Conservation (phyloP, 2,888 invertebrate species). For the Pseudanteris insignis region DNA sequence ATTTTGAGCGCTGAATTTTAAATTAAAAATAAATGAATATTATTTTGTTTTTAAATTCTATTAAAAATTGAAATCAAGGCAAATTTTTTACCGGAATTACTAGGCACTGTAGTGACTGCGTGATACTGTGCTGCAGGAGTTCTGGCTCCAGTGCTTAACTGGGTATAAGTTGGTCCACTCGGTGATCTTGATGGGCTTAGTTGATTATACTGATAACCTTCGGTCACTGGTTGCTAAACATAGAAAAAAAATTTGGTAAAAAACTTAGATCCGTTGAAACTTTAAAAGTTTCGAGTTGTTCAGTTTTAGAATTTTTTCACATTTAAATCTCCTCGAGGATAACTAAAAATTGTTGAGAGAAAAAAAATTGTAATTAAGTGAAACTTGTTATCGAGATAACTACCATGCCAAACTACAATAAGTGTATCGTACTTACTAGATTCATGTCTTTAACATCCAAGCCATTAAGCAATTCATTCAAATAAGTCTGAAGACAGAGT, state of each 20-base stretch:
- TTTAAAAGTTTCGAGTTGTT: neutral
- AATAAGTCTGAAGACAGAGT: slow-evolving; percentile 33
- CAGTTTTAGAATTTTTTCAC: neutral
- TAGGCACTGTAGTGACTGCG: slow-evolving; percentile 66
- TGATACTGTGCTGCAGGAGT: slow-evolving; percentile 69
- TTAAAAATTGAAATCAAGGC: too few relatives aligned
- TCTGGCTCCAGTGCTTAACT: slow-evolving; percentile 75
- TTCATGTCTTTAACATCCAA: slow-evolving; percentile 28
- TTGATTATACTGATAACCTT: slow-evolving; percentile 76
- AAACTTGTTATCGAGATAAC: too few relatives aligned
- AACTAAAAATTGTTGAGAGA: too few relatives aligned
- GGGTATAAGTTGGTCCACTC: slow-evolving; percentile 84
- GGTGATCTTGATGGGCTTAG: slow-evolving; percentile 86
- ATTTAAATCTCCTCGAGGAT: too few relatives aligned
- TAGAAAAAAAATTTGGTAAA: too few relatives aligned
- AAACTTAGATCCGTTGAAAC: neutral
- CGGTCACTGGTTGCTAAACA: slow-evolving; percentile 72
- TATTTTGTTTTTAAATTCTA: too few relatives aligned
- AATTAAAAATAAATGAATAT: too few relatives aligned
- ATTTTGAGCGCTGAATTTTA: too few relatives aligned
- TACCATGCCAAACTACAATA: neutral
- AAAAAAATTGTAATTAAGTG: too few relatives aligned
- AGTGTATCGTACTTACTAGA: slow-evolving; percentile 27
- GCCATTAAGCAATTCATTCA: slow-evolving; percentile 32
- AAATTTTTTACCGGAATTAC: slow-evolving; percentile 65